Conservation (phyloP, 2,113 vertebrate genomes). For the Ceyx cyanopectus region DNA sequence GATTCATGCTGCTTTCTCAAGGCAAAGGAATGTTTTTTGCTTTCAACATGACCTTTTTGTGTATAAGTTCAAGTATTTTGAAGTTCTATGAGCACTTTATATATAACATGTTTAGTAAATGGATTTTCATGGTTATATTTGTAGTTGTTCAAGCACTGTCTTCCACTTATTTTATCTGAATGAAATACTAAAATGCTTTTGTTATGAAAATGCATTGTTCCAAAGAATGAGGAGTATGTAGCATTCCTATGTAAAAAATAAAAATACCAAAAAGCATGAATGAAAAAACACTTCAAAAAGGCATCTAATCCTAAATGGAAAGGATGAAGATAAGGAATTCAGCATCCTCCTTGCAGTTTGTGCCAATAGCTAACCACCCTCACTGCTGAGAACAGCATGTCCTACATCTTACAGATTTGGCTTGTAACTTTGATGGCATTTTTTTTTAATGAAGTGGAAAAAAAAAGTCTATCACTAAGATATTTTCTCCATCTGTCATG, state of each 20-base stretch:
- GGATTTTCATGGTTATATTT: background rate
- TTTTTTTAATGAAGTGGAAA: background rate
- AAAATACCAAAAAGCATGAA: rapidly evolving
- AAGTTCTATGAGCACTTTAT: background rate
- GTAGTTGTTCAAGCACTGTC: background rate
- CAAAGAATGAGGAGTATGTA: background rate
- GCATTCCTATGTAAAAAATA: background rate
- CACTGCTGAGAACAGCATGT: slow-evolving; percentile 27
- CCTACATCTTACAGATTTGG: slow-evolving; percentile 17
- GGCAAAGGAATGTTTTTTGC: background rate
- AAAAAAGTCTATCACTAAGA: background rate
- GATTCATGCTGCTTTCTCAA: background rate
- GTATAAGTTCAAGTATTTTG: background rate
- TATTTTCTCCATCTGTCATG: slow-evolving; percentile 33
- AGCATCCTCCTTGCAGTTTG: background rate
- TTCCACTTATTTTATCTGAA: background rate
- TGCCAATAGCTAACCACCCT: slow-evolving; percentile 14
- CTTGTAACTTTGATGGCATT: background rate
- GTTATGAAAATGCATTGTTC: background rate
- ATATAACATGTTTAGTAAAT: background rate
- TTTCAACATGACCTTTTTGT: background rate
- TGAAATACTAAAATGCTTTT: background rate
- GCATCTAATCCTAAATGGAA: slow-evolving; percentile 22
- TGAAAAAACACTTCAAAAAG: background rate
- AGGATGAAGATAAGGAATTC: slow-evolving; percentile 26